These are phyloP conservation scores for Myotis findleyi DNA, from an alignment of 2,797 vertebrate species.

Conservation along the genomic window DNA sequence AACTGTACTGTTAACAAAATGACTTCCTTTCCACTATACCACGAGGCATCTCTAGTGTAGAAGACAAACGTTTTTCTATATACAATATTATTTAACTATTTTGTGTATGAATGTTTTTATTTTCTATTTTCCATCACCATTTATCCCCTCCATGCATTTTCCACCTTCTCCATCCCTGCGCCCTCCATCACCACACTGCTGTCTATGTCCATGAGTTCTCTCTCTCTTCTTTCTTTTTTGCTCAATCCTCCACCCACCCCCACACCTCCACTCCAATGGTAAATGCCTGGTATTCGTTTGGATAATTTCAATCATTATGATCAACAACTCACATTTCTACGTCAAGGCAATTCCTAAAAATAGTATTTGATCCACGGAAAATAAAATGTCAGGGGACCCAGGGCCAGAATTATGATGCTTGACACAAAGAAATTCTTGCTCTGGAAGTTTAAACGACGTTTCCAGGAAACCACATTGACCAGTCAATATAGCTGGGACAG, in stretches of 20 bases:
- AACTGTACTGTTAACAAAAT: constrained; percentile 37
- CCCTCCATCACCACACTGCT: too few relatives aligned
- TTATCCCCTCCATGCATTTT: too few relatives aligned
- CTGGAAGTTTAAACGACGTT: constrained; percentile 9
- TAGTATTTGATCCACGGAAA: neutral
- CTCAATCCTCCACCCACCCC: too few relatives aligned
- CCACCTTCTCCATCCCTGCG: too few relatives aligned
- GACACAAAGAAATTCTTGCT: neutral
- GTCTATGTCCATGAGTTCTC: too few relatives aligned
- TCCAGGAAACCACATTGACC: neutral
- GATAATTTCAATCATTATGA: neutral
- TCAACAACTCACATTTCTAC: constrained; percentile 16
- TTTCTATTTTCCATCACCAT: too few relatives aligned
- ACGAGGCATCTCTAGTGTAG: neutral
- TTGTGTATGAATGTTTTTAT: neutral
- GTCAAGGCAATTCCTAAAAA: neutral
- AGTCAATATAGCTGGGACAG: neutral
- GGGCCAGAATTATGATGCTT: neutral
- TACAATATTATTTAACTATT: neutral
- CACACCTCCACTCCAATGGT: neutral
- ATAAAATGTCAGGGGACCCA: neutral
- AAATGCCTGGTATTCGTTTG: neutral
- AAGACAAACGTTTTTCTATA: constrained; percentile 12
- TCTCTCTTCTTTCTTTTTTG: too few relatives aligned
- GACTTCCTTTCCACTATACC: neutral